Percentiles rank a stretch among this genome's conserved stretches.
These are phyloP conservation scores for Macropodus opercularis DNA, from an alignment of 2,797 vertebrate species.

Conservation along the genomic window DNA sequence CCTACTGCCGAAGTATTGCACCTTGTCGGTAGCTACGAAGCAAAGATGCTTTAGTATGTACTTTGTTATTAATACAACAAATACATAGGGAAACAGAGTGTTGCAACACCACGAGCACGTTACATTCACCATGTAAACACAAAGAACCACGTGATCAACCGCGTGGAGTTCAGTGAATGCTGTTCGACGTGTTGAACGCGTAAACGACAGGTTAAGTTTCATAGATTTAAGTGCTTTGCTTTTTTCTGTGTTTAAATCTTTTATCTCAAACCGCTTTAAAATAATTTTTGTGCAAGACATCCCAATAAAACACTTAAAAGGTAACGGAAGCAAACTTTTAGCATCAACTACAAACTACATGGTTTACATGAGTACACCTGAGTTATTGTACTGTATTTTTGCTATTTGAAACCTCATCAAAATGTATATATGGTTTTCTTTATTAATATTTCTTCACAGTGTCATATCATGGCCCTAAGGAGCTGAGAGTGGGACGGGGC, in stretches of 20 bases:
- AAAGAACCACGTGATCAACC: constrained; percentile 73
- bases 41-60: fast-evolving
- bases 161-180: constrained; percentile 39
- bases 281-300: no score
- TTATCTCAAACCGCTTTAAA: neutral
- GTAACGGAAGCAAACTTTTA: no score
- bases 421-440: no score
- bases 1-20: fast-evolving
- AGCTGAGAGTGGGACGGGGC: constrained; percentile 64
- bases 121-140: constrained; percentile 72
- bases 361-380: no score
- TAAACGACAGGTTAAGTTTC: neutral
- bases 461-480: constrained; percentile 62
- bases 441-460: constrained; percentile 39
- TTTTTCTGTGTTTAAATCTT: neutral
- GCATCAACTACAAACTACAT: no score
- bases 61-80: neutral
- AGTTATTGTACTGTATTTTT: no score
- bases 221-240: neutral
- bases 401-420: no score
- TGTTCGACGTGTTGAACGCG: neutral
- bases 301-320: no score
- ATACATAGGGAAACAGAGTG: neutral
- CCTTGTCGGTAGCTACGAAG: neutral
- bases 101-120: constrained; percentile 52